Percentiles rank a stretch among this genome's conserved stretches.
Evolutionary conservation across 2,888 invertebrate species (phyloP).

Genomic region (Atethmia centrago): DNA sequence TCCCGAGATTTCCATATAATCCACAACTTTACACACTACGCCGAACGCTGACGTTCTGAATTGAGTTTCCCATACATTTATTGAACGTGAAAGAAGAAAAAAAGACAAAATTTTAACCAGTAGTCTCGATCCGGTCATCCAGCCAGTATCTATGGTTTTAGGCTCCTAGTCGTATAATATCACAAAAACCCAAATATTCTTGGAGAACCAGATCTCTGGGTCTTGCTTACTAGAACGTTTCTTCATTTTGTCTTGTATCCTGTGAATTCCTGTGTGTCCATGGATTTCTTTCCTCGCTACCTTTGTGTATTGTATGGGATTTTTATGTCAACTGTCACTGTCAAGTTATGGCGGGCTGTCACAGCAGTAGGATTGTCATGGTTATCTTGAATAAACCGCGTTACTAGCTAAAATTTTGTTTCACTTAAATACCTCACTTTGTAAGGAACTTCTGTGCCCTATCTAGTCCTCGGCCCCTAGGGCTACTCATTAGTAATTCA

Average conservation of each 20-base stretch:
- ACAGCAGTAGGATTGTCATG: neutral
- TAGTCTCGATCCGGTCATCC: neutral
- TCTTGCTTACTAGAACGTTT: neutral
- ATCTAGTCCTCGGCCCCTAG: slow-evolving; percentile 18
- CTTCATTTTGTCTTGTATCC: neutral
- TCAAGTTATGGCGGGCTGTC: neutral
- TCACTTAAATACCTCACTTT: too few relatives aligned
- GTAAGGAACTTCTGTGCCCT: slow-evolving; percentile 41
- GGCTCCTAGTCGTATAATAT: too few relatives aligned
- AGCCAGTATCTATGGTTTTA: neutral
- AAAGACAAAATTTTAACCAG: neutral
- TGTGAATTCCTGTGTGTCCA: too few relatives aligned
- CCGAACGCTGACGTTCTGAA: too few relatives aligned
- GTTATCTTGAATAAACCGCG: neutral
- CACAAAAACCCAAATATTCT: neutral
- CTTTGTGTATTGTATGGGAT: neutral
- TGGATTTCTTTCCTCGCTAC: neutral
- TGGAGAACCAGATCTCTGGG: neutral
- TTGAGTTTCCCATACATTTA: too few relatives aligned
- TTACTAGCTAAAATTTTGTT: neutral
- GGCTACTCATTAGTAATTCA: slow-evolving; percentile 69
- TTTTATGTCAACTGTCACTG: slow-evolving; percentile 1
- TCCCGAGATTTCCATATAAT: neutral
- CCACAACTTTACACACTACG: too few relatives aligned
- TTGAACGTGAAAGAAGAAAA: neutral